These are phyloP conservation scores for Rhagoletis pomonella DNA, from an alignment of 1,140 invertebrate species.

Conservation along the genomic window DNA sequence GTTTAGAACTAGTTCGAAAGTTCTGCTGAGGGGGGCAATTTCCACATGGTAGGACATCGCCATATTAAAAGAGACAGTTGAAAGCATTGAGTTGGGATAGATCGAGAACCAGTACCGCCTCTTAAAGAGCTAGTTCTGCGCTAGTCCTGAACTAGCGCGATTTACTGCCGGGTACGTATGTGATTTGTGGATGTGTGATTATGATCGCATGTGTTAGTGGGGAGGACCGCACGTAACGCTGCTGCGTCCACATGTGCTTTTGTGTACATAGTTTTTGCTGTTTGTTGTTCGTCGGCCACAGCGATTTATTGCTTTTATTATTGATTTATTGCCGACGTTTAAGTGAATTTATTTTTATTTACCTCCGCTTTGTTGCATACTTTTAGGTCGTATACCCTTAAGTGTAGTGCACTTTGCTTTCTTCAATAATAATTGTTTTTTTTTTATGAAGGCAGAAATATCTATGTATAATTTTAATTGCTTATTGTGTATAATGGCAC, in stretches of 20 bases:
- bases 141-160: no score
- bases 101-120: no score
- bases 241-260: background rate
- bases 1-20: no score
- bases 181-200: background rate
- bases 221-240: background rate
- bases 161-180: background rate
- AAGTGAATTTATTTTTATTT: slow-evolving; percentile 20
- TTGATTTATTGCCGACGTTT: slow-evolving; percentile 37
- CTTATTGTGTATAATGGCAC: background rate
- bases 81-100: no score
- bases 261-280: background rate
- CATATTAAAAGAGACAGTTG: no score
- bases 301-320: slow-evolving; percentile 47
- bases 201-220: background rate
- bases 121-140: no score
- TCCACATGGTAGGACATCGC: no score
- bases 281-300: slow-evolving; percentile 44
- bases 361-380: background rate
- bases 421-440: background rate
- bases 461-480: background rate
- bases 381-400: background rate
- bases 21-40: no score
- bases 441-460: background rate
- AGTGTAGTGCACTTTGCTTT: background rate